Base-by-base conservation (phyloP, 2,888 invertebrate genomes). In the Caenorhabditis japonica region DNA sequence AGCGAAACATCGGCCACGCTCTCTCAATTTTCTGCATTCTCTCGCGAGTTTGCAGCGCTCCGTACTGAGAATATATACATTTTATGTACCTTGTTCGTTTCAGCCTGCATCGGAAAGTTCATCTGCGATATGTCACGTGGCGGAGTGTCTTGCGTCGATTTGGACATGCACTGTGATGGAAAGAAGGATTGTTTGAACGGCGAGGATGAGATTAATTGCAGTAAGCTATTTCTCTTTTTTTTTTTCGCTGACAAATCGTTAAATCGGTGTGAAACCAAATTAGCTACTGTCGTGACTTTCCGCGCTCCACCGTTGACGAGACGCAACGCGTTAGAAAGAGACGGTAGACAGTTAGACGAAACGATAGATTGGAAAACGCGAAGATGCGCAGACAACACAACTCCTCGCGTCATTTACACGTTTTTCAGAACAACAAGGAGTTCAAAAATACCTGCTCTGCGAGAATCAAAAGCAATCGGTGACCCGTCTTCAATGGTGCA, bases 391-490 rank as follows among this genome's bases (percentile, higher is more conserved):
- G 33, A 13, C 12, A 36, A 8, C 33, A 3, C 21, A 5, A 2
- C 33, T 36, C 1, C 13, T 15, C 7, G 13, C 5, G n/a, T 15
- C 5, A 33, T 52, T n/a, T 36, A 4, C 8, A 8, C 10, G 21
- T 34, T 23, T 75, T 84, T 21, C 72, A 84, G 84, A 76, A 61
- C 58, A 62, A 60, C 74, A 52, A 55, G 82, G 76, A 44, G 41
- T 43, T 19, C 75, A 75, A 21, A 83, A 84, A 47, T 85, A 84
- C 58, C 64, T 86, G 7, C 72, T 85, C 3, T 86, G 86, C 64
- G 86, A 86, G 66, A 85, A 86, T 66, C 86, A 86, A 66, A 86
- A 86, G 72, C 83, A 86, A 75, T 82, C 81, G 8, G 85, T 86
- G 19, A 61, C 76, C n/a, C 80, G 80, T 30, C 59, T 71, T 7